Evolutionary conservation across 2,888 invertebrate species (phyloP).

Genomic region (Neria commutata): DNA sequence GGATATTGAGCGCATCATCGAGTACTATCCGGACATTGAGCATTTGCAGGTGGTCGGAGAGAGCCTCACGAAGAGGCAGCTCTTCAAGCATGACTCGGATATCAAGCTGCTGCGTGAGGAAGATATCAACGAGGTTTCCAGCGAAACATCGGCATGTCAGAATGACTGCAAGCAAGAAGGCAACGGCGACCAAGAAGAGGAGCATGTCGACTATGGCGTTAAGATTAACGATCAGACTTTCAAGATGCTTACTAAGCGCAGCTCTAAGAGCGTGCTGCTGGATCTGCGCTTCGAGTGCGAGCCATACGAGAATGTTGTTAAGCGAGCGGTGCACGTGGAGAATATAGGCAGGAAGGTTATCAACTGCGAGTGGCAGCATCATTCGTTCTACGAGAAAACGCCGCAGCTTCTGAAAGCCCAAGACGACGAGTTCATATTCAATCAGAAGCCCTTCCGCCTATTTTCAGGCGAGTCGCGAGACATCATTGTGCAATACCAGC

Average conservation of each 20-base stretch:
- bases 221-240: conserved; percentile 41
- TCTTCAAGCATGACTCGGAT: conserved; percentile 18
- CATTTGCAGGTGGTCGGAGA: conserved; percentile 43
- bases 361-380: conserved; percentile 40
- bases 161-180: not conserved
- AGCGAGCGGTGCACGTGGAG: conserved; percentile 41
- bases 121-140: conserved; percentile 35
- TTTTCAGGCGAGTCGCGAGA: conserved; percentile 39
- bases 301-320: conserved; percentile 38
- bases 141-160: conserved; percentile 15
- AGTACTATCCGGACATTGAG: conserved; percentile 44
- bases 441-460: conserved; percentile 31
- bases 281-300: conserved; percentile 37
- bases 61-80: not conserved
- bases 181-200: not conserved
- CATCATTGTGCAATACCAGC: conserved; percentile 39
- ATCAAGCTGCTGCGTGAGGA: conserved; percentile 25
- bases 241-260: not conserved
- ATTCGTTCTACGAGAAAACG: conserved; percentile 39
- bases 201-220: conserved; percentile 35
- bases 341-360: conserved; percentile 43
- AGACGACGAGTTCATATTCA: conserved; percentile 38
- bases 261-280: conserved; percentile 24
- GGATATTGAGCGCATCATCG: conserved; percentile 42
- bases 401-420: conserved; percentile 27